phyloP scores from a whole-genome alignment of 2,113 vertebrate genomes.

The Sander vitreus region DNA sequence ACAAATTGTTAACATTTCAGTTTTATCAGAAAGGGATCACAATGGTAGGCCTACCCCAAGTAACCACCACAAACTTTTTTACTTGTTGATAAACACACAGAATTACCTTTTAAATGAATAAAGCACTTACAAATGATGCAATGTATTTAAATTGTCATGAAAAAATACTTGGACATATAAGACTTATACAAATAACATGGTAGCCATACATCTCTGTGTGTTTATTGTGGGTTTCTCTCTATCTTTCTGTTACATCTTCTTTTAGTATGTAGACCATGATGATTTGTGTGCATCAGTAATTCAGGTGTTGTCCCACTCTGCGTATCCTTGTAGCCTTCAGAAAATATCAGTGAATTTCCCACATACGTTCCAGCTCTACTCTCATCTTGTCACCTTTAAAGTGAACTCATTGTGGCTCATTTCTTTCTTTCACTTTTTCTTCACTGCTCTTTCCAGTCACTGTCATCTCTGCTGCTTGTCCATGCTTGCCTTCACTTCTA shows the following conservation, averaged over 20 bases:
- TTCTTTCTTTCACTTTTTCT: slow-evolving; percentile 48
- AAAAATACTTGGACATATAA: neutral
- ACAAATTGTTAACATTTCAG: neutral
- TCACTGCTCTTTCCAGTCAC: slow-evolving; percentile 29
- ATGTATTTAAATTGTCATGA: neutral
- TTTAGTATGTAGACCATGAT: slow-evolving; percentile 4
- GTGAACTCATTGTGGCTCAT: slow-evolving; percentile 4
- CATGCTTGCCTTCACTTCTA: neutral
- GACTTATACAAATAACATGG: neutral
- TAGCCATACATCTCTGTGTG: neutral
- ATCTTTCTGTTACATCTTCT: neutral
- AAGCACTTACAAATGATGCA: too few relatives aligned
- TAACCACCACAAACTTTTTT: neutral
- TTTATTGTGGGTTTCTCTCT: neutral
- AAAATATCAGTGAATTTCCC: slow-evolving; percentile 72
- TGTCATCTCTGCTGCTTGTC: slow-evolving; percentile 7
- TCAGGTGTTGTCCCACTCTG: slow-evolving; percentile 9
- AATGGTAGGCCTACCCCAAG: too few relatives aligned
- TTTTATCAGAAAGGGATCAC: too few relatives aligned
- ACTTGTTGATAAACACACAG: neutral
- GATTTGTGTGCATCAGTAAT: slow-evolving; percentile 7
- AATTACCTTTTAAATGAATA: too few relatives aligned
- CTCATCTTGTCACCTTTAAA: slow-evolving; percentile 53
- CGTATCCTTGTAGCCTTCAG: neutral
- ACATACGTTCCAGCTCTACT: slow-evolving; percentile 1